Conservation (phyloP, 2,888 invertebrate genomes). For the Agrochola lota region DNA sequence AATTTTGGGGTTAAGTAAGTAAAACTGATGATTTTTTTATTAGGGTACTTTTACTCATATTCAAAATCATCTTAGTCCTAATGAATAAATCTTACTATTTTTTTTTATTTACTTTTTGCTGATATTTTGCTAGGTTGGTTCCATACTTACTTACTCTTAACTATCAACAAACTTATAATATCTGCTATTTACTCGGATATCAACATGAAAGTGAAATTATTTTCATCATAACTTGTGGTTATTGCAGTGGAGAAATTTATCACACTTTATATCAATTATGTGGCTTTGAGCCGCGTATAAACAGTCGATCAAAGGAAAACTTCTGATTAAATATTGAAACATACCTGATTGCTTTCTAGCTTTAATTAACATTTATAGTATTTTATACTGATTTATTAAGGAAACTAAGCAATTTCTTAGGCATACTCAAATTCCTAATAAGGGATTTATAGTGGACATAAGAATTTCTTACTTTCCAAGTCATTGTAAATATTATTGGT, state of each 20-base stretch:
- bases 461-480: background rate
- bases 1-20: constrained; percentile 11
- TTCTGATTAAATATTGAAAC: constrained; percentile 47
- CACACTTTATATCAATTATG: constrained; percentile 32
- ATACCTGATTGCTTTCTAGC: constrained; percentile 27
- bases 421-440: background rate
- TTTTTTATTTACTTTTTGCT: too few species aligned
- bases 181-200: constrained; percentile 24
- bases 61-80: background rate
- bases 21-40: background rate
- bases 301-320: constrained; percentile 29
- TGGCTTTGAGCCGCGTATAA: constrained; percentile 13
- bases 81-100: background rate
- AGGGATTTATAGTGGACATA: background rate
- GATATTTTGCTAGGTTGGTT: background rate
- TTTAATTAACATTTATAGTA: constrained; percentile 26
- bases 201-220: constrained; percentile 36
- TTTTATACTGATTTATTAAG: constrained; percentile 37
- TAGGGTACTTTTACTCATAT: background rate
- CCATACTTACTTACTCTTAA: background rate
- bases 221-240: constrained; percentile 38
- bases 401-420: constrained; percentile 6
- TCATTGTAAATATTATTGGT: background rate
- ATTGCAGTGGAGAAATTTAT: constrained; percentile 31
- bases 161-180: constrained; percentile 7